phyloP scores from a whole-genome alignment of 2,113 vertebrate species.

The Chaetodon auriga region DNA sequence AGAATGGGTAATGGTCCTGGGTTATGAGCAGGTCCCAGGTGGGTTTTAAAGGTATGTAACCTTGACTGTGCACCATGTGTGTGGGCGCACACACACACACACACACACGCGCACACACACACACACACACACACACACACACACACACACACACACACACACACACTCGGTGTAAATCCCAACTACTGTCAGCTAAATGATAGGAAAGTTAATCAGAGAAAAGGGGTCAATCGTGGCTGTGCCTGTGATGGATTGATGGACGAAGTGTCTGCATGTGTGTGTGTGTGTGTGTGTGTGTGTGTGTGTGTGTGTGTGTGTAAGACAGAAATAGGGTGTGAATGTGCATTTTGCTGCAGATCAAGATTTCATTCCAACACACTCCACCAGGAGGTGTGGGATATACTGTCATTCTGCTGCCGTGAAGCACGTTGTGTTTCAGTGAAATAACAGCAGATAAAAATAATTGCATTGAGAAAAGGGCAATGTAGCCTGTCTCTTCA shows the following conservation, averaged over 20 bases:
- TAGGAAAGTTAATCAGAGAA: slow-evolving; percentile 75
- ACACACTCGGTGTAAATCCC: slow-evolving; percentile 40
- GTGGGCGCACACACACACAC: slow-evolving; percentile 4
- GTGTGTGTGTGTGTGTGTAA: slow-evolving; percentile 10
- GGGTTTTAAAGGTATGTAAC: slow-evolving; percentile 59
- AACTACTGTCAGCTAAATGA: slow-evolving; percentile 65
- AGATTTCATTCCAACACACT: slow-evolving; percentile 39
- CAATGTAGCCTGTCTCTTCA: slow-evolving; percentile 35
- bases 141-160: not conserved
- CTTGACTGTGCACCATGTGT: slow-evolving; percentile 40
- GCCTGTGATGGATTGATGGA: slow-evolving; percentile 55
- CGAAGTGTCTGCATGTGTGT: not conserved
- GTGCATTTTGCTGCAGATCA: slow-evolving; percentile 47
- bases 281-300: slow-evolving; percentile 4
- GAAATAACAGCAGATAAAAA: slow-evolving; percentile 58
- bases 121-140: not conserved
- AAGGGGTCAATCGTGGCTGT: slow-evolving; percentile 64
- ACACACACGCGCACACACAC: too few relatives aligned
- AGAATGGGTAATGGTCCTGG: slow-evolving; percentile 56
- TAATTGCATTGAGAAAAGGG: slow-evolving; percentile 56
- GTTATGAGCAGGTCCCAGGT: slow-evolving; percentile 69
- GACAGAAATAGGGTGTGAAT: slow-evolving; percentile 8
- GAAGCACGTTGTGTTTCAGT: slow-evolving; percentile 28
- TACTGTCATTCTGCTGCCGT: not conserved
- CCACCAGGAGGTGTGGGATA: not conserved